A percentile compares a stretch with the other conserved stretches of the same genome.
These are phyloP conservation scores for Drymodes brunneopygia DNA, from an alignment of 2,113 vertebrate genomes.

Conservation along the genomic window DNA sequence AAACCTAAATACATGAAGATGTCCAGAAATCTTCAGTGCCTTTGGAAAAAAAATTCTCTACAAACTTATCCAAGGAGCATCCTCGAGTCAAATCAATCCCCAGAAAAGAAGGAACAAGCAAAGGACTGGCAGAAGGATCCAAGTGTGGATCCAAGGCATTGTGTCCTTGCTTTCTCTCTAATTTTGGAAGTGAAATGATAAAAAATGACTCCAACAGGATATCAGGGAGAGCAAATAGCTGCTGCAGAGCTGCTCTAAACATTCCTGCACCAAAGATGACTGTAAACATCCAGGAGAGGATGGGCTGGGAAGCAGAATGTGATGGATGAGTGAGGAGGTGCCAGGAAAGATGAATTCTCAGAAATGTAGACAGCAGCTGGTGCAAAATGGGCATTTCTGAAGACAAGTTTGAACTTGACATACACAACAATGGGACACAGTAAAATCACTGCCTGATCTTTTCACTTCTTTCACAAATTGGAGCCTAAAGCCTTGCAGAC, in stretches of 20 bases:
- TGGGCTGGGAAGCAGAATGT: not conserved
- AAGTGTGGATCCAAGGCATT: not conserved
- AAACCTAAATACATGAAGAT: not conserved
- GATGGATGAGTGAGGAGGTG: not conserved
- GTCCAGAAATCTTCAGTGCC: not conserved
- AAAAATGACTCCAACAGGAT: not conserved
- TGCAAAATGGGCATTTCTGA: not conserved
- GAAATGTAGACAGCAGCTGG: not conserved
- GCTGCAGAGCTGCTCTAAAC: not conserved
- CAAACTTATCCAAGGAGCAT: not conserved
- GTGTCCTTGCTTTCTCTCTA: not conserved
- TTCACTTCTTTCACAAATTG: not conserved
- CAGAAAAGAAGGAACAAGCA: not conserved
- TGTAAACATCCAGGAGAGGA: not conserved
- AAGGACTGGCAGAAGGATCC: not conserved
- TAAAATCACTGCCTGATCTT: not conserved
- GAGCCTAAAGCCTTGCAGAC: not conserved
- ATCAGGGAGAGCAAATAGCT: not conserved
- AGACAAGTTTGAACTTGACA: not conserved
- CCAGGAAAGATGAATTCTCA: not conserved
- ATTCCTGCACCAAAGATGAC: not conserved
- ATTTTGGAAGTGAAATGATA: not conserved
- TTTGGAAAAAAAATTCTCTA: not conserved
- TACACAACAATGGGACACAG: not conserved
- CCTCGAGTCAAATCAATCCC: not conserved